Conservation (phyloP, 1,140 invertebrate genomes). For the Ericerus pela region DNA sequence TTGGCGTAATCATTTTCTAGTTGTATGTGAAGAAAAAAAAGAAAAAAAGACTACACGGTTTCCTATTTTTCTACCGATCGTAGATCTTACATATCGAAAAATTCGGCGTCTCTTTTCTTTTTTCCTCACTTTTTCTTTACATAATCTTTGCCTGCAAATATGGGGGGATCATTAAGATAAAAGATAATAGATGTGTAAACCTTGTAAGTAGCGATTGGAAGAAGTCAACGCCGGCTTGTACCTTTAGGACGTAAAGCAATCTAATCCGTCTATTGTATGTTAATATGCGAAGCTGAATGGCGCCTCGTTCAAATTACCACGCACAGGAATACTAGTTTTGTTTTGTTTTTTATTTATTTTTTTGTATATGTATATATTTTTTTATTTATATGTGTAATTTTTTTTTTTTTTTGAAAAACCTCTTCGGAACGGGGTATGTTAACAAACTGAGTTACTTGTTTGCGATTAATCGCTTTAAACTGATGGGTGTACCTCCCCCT, state of each 20-base stretch:
- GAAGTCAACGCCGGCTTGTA: neutral
- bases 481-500: neutral
- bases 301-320: slow-evolving; percentile 6
- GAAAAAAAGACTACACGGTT: no score
- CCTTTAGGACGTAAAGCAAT: slow-evolving; percentile 5
- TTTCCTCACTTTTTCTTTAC: no score
- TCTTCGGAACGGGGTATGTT: neutral
- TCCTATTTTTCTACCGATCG: no score
- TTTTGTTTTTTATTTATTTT: neutral
- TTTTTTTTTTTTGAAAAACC: neutral
- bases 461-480: neutral
- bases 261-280: slow-evolving; percentile 9
- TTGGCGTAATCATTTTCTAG: no score
- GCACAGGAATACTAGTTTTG: slow-evolving; percentile 1
- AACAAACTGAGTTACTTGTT: neutral
- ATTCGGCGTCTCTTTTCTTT: no score
- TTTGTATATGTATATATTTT: neutral
- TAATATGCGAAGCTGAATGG: slow-evolving; percentile 8
- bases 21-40: no score
- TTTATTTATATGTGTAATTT: neutral
- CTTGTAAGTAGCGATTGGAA: slow-evolving; percentile 7
- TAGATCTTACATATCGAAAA: no score
- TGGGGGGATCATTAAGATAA: no score
- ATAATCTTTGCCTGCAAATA: no score
- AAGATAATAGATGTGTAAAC: neutral